Conservation (phyloP, 2,113 vertebrate genomes). For the Acanthisitta chloris region DNA sequence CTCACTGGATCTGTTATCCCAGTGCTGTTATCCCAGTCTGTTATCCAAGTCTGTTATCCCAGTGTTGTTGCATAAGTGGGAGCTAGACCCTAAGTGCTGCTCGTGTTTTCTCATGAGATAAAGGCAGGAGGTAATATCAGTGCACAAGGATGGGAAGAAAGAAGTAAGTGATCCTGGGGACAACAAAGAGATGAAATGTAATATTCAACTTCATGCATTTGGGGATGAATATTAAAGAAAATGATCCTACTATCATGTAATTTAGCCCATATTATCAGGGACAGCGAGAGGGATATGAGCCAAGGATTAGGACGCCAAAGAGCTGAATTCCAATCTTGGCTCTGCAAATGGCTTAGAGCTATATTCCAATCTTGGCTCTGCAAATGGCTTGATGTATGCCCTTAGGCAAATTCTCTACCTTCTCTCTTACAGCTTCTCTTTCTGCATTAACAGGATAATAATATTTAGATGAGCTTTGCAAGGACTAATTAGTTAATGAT, state of each 20-base stretch:
- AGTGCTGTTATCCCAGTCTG: neutral
- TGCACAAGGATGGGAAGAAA: neutral
- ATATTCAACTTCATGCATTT: neutral
- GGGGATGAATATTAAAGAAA: conserved; percentile 45
- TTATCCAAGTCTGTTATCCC: neutral
- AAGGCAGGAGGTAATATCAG: neutral
- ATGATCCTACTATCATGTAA: conserved; percentile 5
- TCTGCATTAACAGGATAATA: conserved; percentile 63
- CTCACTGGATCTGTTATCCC: neutral
- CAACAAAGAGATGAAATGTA: conserved; percentile 1
- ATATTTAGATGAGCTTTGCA: conserved; percentile 65
- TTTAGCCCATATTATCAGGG: conserved; percentile 32
- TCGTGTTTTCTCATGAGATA: neutral
- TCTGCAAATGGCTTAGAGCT: conserved; percentile 9
- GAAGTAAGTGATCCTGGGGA: neutral
- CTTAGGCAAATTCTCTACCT: conserved; percentile 56
- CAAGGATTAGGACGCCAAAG: conserved; percentile 1
- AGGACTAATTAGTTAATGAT: conserved; percentile 68
- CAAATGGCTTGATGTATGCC: conserved; percentile 37
- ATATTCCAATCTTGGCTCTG: conserved; percentile 26
- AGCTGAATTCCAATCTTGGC: conserved; percentile 28
- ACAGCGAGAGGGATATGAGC: conserved; percentile 29
- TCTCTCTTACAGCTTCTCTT: conserved; percentile 44
- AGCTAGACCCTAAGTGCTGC: neutral
- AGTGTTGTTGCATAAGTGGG: neutral